Base-by-base conservation (phyloP, 2,797 vertebrate genomes). In the Eidolon dupreanum region DNA sequence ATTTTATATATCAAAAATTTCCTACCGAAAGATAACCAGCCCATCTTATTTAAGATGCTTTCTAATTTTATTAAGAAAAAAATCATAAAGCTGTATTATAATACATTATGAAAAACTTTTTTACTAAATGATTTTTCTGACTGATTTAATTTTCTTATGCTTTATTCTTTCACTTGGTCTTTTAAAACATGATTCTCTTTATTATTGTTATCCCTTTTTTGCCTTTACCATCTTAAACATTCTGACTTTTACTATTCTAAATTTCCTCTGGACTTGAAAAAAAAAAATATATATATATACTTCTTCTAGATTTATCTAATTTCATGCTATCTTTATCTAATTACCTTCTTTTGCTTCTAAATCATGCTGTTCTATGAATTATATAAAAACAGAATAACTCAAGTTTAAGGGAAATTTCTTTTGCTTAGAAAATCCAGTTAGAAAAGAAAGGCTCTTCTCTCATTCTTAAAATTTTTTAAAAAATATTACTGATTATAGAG, bases 31-130 rank as follows among this genome's bases (percentile, higher is more conserved):
- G 66, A 75, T 85, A 92, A 92, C 28, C 59, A 75, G 33, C 3
- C n/a, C 11, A 77, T 49, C 41, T 84, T 41, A 79, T 26, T 81
- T 89, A 94, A 90, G 59, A 90, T 46, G 19, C 3, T 49, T 82
- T 90, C 68, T 63, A 90, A 43, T 57, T 57, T 85, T 85, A 91
- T 57, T 88, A 78, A n/a, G 33, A 88, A 91, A 71, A 71, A 89
- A 88, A 66, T 79, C 73, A 83, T 68, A 88, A 93, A 57, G 31
- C 26, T 84, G 7, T 24, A 73, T 20, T 31, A 73, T 20, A 81
- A 70, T 55, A 70, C 33, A 53, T 43, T 75, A 93, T 57, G 63
- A 81, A 88, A 49, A 49, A 49, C 49, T 5, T 49, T 49, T 92
- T 51, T 59, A 88, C 26, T 82, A 65, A 63, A 55, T 81, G 26